Evolutionary conservation across 2,888 invertebrate genomes (phyloP).

Genomic region (Rhorus exstirpatorius): DNA sequence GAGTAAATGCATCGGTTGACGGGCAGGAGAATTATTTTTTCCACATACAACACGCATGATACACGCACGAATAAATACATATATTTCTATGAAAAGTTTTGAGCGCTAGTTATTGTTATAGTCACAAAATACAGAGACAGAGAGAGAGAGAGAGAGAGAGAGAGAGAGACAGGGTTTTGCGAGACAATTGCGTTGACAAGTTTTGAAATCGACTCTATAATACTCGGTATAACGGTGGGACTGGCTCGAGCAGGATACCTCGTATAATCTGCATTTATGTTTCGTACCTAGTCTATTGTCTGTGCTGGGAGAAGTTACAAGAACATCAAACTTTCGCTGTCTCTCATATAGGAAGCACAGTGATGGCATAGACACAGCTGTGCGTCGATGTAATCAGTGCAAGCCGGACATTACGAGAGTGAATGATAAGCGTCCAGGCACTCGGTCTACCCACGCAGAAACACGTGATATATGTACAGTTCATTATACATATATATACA

Average conservation of each 20-base stretch:
- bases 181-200: constrained; percentile 55
- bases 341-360: not conserved
- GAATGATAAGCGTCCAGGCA: constrained; percentile 57
- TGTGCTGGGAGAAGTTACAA: constrained; percentile 17
- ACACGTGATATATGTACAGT: constrained; percentile 4
- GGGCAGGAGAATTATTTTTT: not conserved
- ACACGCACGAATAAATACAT: constrained; percentile 16
- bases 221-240: constrained; percentile 32
- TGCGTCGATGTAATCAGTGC: constrained; percentile 63
- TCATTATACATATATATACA: not conserved
- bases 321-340: constrained; percentile 14
- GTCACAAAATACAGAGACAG: constrained; percentile 8
- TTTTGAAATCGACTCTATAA: constrained; percentile 58
- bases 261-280: constrained; percentile 45
- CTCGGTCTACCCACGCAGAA: constrained; percentile 54
- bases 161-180: constrained; percentile 23
- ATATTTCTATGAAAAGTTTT: constrained; percentile 49
- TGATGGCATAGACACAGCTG: constrained; percentile 37
- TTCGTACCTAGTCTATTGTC: constrained; percentile 19
- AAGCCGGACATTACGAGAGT: constrained; percentile 67
- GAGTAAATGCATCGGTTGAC: constrained; percentile 39
- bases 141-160: constrained; percentile 18
- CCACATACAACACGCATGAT: not conserved
- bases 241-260: constrained; percentile 32
- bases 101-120: constrained; percentile 17